phyloP scores from a whole-genome alignment of 2,797 vertebrate genomes.

The Pyrocephalus nanus region DNA sequence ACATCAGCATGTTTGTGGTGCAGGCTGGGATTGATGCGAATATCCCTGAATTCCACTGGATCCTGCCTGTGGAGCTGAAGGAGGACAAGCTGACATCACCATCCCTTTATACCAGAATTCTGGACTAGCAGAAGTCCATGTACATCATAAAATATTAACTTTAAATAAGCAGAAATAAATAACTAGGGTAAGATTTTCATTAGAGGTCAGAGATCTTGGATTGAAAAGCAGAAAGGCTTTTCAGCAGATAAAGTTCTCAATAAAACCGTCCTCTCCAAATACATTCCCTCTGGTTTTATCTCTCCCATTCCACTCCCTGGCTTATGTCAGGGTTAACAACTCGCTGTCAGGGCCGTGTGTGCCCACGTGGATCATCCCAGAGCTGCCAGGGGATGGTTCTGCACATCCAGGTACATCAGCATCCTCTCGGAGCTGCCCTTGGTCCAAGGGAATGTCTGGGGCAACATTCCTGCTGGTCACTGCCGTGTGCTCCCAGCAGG shows the following conservation, averaged over 20 bases:
- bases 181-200: not conserved
- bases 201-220: not conserved
- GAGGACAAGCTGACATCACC: not conserved
- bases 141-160: fast-evolving
- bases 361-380: not conserved
- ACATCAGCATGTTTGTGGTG: fast-evolving
- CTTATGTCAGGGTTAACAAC: not conserved
- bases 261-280: not conserved
- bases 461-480: not conserved
- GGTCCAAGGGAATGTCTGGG: not conserved
- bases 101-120: fast-evolving
- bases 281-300: fast-evolving
- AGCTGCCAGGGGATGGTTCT: not conserved
- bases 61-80: not conserved
- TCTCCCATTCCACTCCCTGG: fast-evolving
- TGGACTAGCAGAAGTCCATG: not conserved
- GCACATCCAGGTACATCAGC: not conserved
- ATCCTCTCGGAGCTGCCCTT: not conserved
- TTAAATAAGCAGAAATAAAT: not conserved
- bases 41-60: not conserved
- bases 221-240: not conserved
- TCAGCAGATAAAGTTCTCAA: not conserved
- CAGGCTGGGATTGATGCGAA: not conserved
- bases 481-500: not conserved
- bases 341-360: not conserved